Evolutionary conservation across 2,888 invertebrate genomes (phyloP), one percentile per base, ranked within the genome.

Genomic region (Hedychridium roseum): DNA sequence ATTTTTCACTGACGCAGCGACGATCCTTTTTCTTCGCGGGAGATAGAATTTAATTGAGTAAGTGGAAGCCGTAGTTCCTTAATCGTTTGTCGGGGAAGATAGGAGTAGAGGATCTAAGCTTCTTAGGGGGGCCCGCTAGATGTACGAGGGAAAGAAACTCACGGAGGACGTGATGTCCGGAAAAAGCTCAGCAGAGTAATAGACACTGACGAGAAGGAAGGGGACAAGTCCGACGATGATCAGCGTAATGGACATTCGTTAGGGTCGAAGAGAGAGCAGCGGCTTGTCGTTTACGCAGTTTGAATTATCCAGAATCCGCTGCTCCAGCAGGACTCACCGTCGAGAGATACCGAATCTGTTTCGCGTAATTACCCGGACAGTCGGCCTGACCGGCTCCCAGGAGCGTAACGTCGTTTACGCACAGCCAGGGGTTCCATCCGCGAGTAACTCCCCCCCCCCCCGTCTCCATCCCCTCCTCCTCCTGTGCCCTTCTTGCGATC

Each of bases 321-420:
- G 35, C 32, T 42, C 40, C 49, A 40, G 35, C 48, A 39, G 18
- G 37, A 44, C 58, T 54, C 58, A 66, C 62, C 64, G n/a, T n/a
- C n/a, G n/a, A n/a, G 56, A 64, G 68, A 66, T 70, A 63, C 51
- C 63, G 54, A 70, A 70, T 69, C 70, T 62, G 58, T 57, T 58
- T 56, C 63, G 46, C 58, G 60, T 68, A 69, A 70, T 69, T 65
- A 69, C 57, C 57, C 50, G 46, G 50, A 47, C 42, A 50, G 50
- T 51, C 48, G 46, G n/a, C 52, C 41, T 53, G 14, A 15, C 32
- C 34, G 50, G 36, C 39, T 14, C 16, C 48, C 32, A 37, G 11
- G 44, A 32, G 31, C 43, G 39, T 27, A 48, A 47, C 47, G 47
- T 61, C 47, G 50, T 46, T 57, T 52, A 38, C 30, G 56, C 45